A percentile compares a stretch with the other conserved stretches of the same genome.
These are phyloP conservation scores for Actinernus sp. DNA, from an alignment of 92 coral and sea anemone genomes.

Conservation along the genomic window DNA sequence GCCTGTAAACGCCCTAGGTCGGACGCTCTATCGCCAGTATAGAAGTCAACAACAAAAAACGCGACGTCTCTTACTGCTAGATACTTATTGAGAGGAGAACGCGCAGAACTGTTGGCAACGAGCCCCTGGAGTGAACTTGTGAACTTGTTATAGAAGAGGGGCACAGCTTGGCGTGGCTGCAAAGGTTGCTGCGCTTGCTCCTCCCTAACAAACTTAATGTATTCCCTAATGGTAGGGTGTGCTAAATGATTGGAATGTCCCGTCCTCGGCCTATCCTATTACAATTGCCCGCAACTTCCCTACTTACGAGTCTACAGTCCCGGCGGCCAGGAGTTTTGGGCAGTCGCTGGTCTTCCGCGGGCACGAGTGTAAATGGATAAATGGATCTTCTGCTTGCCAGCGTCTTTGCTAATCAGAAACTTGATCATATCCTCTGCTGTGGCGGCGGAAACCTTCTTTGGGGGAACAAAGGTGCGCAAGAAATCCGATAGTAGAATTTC, in stretches of 20 bases:
- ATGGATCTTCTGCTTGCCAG: background rate
- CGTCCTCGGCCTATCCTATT: conserved; percentile 29
- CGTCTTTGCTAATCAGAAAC: conserved; percentile 47
- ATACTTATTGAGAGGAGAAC: conserved; percentile 4
- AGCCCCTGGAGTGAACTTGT: background rate
- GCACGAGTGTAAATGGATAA: conserved; percentile 10
- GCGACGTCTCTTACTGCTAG: conserved; percentile 13
- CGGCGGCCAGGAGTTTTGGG: conserved; percentile 33
- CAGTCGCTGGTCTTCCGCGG: background rate
- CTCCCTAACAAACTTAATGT: conserved; percentile 29
- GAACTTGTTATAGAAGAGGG: conserved; percentile 7
- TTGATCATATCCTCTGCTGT: conserved; percentile 31
- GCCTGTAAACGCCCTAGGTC: conserved; percentile 34
- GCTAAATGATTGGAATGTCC: too few species aligned
- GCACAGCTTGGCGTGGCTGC: conserved; percentile 15
- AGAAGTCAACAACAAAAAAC: conserved; percentile 34
- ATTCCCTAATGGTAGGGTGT: conserved; percentile 26
- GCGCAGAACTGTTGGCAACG: background rate
- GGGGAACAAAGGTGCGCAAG: conserved; percentile 21
- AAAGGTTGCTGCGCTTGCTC: conserved; percentile 20
- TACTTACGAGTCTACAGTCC: conserved; percentile 26
- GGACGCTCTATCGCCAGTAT: conserved; percentile 31
- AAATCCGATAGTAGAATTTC: conserved; percentile 19
- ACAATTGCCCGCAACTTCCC: conserved; percentile 47
- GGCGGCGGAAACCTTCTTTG: conserved; percentile 12